Percentiles rank a stretch among this genome's conserved stretches.
phyloP scores from a whole-genome alignment of 2,797 vertebrate species.

The Hipposideros larvatus region DNA sequence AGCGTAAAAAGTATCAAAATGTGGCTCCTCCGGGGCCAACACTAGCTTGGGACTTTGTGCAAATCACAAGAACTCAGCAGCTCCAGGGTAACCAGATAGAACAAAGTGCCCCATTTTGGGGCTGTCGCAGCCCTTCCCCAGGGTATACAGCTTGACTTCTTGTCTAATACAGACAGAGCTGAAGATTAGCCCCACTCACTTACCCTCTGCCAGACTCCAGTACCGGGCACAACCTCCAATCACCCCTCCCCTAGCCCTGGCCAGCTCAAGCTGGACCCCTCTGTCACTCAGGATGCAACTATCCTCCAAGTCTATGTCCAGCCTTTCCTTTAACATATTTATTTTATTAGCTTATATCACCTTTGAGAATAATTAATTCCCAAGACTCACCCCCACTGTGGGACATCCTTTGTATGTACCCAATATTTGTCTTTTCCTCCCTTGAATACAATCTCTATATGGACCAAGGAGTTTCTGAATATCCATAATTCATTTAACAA shows the following conservation, averaged over 20 bases:
- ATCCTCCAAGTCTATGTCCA: neutral
- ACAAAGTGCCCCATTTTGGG: no score
- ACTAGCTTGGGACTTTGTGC: neutral
- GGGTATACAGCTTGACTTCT: neutral
- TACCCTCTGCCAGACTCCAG: neutral
- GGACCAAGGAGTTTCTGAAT: neutral
- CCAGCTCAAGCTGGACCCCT: neutral
- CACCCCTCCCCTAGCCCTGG: accelerated
- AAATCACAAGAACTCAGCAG: neutral
- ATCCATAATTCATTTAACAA: neutral
- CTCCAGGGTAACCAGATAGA: neutral
- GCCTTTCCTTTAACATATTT: neutral
- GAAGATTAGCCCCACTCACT: neutral
- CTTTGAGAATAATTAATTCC: neutral
- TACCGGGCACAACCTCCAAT: neutral
- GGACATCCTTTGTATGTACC: neutral
- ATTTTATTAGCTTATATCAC: neutral
- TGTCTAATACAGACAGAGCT: neutral
- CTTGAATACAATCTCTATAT: neutral
- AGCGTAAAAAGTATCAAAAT: neutral
- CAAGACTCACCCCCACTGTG: neutral
- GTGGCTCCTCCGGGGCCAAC: neutral
- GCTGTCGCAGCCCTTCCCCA: neutral
- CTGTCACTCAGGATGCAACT: neutral
- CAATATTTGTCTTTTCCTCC: neutral